Evolutionary conservation across 2,113 vertebrate species (phyloP).

Genomic region (Cynocephalus volans): DNA sequence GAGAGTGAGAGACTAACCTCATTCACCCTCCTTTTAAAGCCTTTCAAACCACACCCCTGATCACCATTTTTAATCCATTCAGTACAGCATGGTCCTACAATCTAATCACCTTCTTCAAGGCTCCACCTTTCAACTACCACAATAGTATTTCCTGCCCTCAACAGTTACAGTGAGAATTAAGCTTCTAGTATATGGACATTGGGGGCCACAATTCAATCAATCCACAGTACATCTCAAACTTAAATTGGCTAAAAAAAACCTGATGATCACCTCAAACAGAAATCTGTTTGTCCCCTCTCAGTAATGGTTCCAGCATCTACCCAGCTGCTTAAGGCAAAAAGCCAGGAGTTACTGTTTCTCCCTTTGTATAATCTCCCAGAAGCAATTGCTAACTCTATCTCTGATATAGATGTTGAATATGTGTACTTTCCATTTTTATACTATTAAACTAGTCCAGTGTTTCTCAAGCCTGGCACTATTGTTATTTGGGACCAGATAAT

Average conservation of each 20-base stretch:
- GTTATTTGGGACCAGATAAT: neutral
- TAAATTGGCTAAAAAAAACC: neutral
- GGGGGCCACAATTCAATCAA: no score
- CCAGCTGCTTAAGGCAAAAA: neutral
- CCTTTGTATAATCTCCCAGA: neutral
- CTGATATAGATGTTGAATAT: neutral
- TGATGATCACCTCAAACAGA: neutral
- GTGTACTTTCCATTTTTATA: neutral
- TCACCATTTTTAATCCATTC: no score
- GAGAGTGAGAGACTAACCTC: no score
- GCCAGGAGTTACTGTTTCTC: neutral
- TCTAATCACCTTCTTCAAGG: no score
- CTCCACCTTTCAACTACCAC: no score
- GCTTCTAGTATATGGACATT: no score
- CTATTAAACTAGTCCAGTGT: neutral
- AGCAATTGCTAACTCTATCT: neutral
- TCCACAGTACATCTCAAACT: neutral
- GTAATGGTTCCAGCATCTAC: neutral
- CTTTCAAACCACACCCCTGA: no score
- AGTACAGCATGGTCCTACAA: no score
- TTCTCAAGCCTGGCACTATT: neutral
- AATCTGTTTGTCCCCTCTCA: neutral
- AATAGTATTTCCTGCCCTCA: no score
- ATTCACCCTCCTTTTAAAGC: no score
- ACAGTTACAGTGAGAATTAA: no score